Conservation (phyloP, 2,113 vertebrate genomes). For the Nothobranchius furzeri region DNA sequence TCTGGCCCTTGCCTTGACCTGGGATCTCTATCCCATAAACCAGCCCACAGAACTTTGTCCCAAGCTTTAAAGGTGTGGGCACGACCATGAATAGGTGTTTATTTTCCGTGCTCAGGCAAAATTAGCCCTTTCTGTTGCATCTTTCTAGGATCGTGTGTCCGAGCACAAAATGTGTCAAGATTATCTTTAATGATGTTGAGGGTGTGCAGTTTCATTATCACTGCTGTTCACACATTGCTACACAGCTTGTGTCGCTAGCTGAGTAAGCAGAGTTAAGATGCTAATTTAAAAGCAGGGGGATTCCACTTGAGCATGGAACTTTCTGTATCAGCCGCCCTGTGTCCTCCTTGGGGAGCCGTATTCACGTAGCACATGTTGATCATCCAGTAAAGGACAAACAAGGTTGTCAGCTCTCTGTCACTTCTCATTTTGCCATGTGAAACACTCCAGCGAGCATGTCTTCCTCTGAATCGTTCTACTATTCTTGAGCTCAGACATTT, state of each 20-base stretch:
- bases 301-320: conserved; percentile 60
- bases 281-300: conserved; percentile 69
- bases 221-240: conserved; percentile 55
- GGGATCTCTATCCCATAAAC: conserved; percentile 47
- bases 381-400: conserved; percentile 78
- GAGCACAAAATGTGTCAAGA: conserved; percentile 66
- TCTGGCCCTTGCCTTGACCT: conserved; percentile 72
- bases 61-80: conserved; percentile 20
- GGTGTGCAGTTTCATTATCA: conserved; percentile 68
- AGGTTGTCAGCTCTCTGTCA: conserved; percentile 77
- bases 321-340: conserved; percentile 52
- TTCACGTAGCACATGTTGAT: conserved; percentile 71
- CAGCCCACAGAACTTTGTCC: conserved; percentile 16
- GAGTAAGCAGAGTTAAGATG: conserved; percentile 59
- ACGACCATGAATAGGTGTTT: conserved; percentile 30
- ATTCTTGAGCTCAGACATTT: conserved; percentile 62
- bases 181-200: conserved; percentile 71
- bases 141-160: conserved; percentile 51
- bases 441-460: conserved; percentile 68
- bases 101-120: conserved; percentile 19
- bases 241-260: conserved; percentile 51
- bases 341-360: conserved; percentile 70
- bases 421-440: conserved; percentile 69
- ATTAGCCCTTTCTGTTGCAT: conserved; percentile 48
- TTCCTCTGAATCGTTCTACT: conserved; percentile 54